phyloP scores from a whole-genome alignment of 2,888 invertebrate species.

The Sesamia inferens region DNA sequence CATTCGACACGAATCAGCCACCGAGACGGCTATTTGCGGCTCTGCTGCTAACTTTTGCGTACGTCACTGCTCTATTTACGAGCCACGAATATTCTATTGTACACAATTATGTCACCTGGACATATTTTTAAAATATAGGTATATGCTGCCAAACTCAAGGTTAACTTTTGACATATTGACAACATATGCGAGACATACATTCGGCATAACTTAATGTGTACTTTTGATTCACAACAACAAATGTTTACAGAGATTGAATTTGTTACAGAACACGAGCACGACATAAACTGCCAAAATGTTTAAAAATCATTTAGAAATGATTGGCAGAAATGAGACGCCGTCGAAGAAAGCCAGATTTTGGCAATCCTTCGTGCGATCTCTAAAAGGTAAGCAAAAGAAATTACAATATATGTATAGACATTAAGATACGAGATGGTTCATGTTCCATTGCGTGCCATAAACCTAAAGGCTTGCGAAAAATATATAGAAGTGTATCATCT shows the following conservation, averaged over 20 bases:
- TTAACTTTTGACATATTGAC: conserved; percentile 67
- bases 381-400: conserved; percentile 92
- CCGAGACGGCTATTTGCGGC: conserved; percentile 85
- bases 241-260: conserved; percentile 59
- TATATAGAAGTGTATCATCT: conserved; percentile 5
- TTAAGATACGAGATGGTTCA: neutral
- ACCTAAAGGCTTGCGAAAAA: neutral
- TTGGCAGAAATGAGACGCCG: conserved; percentile 97
- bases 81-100: conserved; percentile 81
- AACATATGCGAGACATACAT: conserved; percentile 27
- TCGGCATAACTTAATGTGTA: conserved; percentile 2
- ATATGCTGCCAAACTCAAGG: conserved; percentile 74
- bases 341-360: conserved; percentile 98
- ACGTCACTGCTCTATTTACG: conserved; percentile 89
- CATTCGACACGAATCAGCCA: conserved; percentile 83
- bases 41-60: conserved; percentile 79
- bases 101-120: conserved; percentile 86
- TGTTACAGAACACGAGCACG: conserved; percentile 94
- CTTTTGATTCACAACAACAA: conserved; percentile 6
- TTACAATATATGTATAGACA: neutral
- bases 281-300: conserved; percentile 95
- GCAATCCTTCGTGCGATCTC: conserved; percentile 97
- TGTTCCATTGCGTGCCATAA: neutral
- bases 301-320: conserved; percentile 97
- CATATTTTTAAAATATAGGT: conserved; percentile 69